Evolutionary conservation across 2,797 vertebrate species (phyloP), one percentile per base, ranked within the genome.

Genomic region (Austrolebias charrua): DNA sequence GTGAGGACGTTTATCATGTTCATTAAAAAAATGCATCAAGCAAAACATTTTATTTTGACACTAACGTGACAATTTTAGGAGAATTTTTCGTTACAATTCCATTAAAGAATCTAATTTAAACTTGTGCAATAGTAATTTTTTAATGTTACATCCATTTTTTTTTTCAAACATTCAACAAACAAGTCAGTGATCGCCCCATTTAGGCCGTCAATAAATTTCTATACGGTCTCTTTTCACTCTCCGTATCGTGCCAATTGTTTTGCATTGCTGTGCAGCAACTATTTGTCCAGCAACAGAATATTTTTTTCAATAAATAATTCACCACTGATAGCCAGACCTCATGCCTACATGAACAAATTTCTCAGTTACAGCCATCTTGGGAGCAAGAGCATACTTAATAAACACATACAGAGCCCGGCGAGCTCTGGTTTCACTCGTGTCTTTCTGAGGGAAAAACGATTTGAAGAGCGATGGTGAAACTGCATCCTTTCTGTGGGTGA

Each of bases 281-380:
- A 83, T 79, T 85, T 55, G 67, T 87, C 86, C 78, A 73, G 81
- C 73, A 82, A 78, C 64, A 62, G 69, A 51, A 80, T 65, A 80
- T 84, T 88, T 89, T 88, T 84, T 82, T 75, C 84, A 87, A 91
- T 92, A 90, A 91, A 90, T 92, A 90, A 92, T 92, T 92, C 88
- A 92, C 83, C 72, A 80, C 69, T 73, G 83, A 88, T 88, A 88
- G 88, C 86, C 84, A 76, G 85, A 76, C 63, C 83, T 89, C 87
- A 89, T 91, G 90, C 84, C 87, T 85, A 88, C 89, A 88, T 76
- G 85, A 90, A 89, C 81, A 84, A 87, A 88, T 89, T 83, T 89
- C 87, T 88, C 86, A 75, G 86, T 90, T 90, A 89, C 89, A 91
- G 80, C 79, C 84, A 85, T 90, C 85, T 71, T 88, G 90, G 88